phyloP scores from a whole-genome alignment of 2,888 invertebrate genomes.

The Ichneumoninae sp. region DNA sequence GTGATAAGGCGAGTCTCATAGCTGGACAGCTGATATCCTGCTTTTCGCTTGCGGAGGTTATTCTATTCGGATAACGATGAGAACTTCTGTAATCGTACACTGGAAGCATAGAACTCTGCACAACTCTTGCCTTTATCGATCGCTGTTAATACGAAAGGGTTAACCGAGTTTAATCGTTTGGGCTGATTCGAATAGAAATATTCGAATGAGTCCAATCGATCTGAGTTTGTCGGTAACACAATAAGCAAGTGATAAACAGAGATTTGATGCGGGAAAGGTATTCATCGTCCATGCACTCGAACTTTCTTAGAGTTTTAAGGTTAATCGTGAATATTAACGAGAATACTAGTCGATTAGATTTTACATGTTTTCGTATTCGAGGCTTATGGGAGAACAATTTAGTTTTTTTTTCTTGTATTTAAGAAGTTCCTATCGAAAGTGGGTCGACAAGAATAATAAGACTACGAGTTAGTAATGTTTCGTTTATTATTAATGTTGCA shows the following conservation, averaged over 20 bases:
- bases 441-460: slow-evolving; percentile 2
- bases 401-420: neutral
- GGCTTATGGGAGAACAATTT: neutral
- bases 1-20: neutral
- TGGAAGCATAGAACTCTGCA: slow-evolving; percentile 11
- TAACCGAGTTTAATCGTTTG: no score
- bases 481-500: slow-evolving; percentile 80
- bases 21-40: neutral
- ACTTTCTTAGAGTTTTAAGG: neutral
- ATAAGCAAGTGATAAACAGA: no score
- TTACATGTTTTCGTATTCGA: neutral
- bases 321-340: neutral
- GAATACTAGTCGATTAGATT: neutral
- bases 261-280: neutral
- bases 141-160: neutral
- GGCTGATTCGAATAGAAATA: no score
- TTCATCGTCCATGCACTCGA: neutral
- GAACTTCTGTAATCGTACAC: neutral
- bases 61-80: slow-evolving; percentile 10
- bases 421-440: neutral
- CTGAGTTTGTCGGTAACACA: neutral
- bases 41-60: neutral
- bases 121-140: neutral
- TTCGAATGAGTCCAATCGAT: neutral
- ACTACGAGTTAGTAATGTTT: slow-evolving; percentile 64